These are phyloP conservation scores for Chiloscyllium plagiosum DNA, from an alignment of 2,113 vertebrate genomes.

Conservation along the genomic window DNA sequence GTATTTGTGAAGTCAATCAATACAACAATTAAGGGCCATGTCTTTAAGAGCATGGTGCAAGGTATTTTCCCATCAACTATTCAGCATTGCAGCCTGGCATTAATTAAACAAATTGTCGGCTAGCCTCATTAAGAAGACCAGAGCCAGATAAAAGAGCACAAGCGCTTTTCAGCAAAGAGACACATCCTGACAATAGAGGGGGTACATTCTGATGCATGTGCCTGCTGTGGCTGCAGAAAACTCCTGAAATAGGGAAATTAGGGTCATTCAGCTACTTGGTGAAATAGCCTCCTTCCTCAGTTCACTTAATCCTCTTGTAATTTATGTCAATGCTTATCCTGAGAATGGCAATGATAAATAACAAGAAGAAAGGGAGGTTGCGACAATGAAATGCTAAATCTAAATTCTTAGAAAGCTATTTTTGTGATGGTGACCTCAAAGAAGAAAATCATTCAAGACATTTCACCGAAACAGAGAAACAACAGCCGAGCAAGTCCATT, in stretches of 20 bases:
- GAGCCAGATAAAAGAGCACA: constrained; percentile 36
- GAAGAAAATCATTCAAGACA: not conserved
- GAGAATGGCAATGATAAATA: constrained; percentile 27
- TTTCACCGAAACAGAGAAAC: not conserved
- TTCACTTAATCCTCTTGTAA: constrained; percentile 32
- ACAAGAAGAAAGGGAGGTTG: constrained; percentile 7
- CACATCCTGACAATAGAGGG: constrained; percentile 20
- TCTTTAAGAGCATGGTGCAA: constrained; percentile 11
- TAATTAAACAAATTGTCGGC: constrained; percentile 37
- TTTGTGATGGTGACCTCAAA: not conserved
- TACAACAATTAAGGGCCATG: constrained; percentile 34
- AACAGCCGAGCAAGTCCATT: not conserved
- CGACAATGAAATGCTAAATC: constrained; percentile 7
- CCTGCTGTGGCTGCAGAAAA: constrained; percentile 20
- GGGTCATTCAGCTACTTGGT: constrained; percentile 29
- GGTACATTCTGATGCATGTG: constrained; percentile 26
- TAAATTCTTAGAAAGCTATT: constrained; percentile 25
- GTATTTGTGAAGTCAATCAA: constrained; percentile 33
- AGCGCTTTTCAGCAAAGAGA: constrained; percentile 33
- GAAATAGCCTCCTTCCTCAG: constrained; percentile 11
- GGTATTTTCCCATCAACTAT: constrained; percentile 37
- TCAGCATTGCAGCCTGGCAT: constrained; percentile 30
- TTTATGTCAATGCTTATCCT: constrained; percentile 13
- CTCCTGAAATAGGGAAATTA: constrained; percentile 34
- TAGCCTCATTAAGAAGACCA: constrained; percentile 36